Evolutionary conservation across 2,888 invertebrate genomes (phyloP), one percentile per base, ranked within the genome.

Genomic region (Hesperia comma): DNA sequence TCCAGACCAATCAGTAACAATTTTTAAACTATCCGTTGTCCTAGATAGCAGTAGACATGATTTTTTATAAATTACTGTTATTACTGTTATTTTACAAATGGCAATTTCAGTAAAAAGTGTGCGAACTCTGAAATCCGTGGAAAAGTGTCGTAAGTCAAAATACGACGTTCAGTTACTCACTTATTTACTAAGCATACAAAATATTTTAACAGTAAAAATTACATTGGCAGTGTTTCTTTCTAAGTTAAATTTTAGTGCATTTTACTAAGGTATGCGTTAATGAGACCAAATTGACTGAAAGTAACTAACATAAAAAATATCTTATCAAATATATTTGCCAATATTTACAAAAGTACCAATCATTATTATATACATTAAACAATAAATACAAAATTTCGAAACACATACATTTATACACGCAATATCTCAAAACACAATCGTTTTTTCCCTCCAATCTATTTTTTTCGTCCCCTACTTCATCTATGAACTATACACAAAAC

Each of bases 21-120:
- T 85, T 86, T 79, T 78, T 40, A 76, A 74, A 71, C 75, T 81
- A 81, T 86, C 80, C 84, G 83, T 83, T 74, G 76, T 71, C 77
- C 63, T 67, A 76, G 83, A 81, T 81, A 83, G 83, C 76, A 69
- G 69, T 15, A 61, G 67, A 67, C 61, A 67, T 67, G 61, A 61
- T 51, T 43, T 46, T 26, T 53, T 26, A 3, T 51, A 33, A 54
- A 14, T 51, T 51, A 51, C 21, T 51, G 51, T 37, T 51, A 51
- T 61, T 10, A 6, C 6, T n/a, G 6, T 10, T 41, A 14, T 21
- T 37, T 60, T 60, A 51, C 51, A 51, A 51, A 15, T 37, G 37
- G 61, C 49, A 58, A 61, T 61, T 66, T 46, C 12, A 49, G 49
- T 49, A 49, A 19, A 49, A 19, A 49, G 49, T 49, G 49, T n/a